phyloP scores from a whole-genome alignment of 2,113 vertebrate genomes.

The Tragelaphus scriptus region DNA sequence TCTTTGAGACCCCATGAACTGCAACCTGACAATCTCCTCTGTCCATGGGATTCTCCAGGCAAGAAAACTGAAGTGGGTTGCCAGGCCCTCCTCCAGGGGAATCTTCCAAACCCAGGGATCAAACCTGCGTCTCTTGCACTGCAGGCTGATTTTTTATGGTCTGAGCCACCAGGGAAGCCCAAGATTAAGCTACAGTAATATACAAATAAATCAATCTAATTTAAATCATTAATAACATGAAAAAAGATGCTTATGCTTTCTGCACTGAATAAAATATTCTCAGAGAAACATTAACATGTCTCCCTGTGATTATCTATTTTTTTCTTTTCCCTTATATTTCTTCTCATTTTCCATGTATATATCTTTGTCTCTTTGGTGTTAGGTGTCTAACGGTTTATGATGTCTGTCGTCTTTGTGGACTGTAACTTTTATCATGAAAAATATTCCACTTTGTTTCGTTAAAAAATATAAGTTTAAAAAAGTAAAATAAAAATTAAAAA shows the following conservation, averaged over 20 bases:
- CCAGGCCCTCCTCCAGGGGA: neutral
- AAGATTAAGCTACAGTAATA: neutral
- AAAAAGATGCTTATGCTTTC: neutral
- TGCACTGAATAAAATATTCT: neutral
- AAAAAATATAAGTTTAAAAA: neutral
- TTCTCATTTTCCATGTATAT: neutral
- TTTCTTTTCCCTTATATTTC: neutral
- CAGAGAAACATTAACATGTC: neutral
- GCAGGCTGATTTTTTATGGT: neutral
- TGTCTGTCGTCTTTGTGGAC: neutral
- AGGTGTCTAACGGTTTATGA: neutral
- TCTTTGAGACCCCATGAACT: neutral
- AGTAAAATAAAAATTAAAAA: neutral
- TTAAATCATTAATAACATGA: neutral
- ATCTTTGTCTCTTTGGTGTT: neutral
- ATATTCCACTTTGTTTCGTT: neutral
- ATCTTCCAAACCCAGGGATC: accelerated
- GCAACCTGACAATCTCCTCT: neutral
- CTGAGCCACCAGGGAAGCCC: neutral
- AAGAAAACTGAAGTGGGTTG: neutral
- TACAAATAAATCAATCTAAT: neutral
- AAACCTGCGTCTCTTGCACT: neutral
- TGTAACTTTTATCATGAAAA: neutral
- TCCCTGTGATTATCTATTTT: neutral
- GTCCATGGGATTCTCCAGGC: neutral